These are phyloP conservation scores for Cordylochernes scorpioides DNA, from an alignment of 2,888 invertebrate species.

Conservation along the genomic window DNA sequence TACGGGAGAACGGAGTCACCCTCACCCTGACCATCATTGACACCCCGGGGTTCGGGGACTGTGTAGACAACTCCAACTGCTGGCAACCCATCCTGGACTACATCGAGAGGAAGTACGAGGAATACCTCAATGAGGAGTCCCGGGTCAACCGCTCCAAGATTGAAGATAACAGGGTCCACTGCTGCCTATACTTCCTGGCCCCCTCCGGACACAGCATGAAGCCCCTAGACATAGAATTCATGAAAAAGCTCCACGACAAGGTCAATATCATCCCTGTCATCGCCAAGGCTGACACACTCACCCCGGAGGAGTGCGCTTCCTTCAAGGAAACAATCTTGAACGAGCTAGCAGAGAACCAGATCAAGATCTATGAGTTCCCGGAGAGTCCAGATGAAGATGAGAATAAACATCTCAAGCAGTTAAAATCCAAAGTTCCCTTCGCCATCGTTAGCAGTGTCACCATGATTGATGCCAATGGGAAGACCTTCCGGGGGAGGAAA, in stretches of 20 bases:
- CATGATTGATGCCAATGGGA: constrained; percentile 39
- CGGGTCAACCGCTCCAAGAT: constrained; percentile 57
- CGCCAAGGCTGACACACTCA: constrained; percentile 95
- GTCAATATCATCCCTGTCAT: constrained; percentile 96
- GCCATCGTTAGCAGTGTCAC: constrained; percentile 94
- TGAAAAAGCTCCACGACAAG: constrained; percentile 92
- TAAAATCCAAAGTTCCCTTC: constrained; percentile 49
- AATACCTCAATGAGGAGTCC: constrained; percentile 88
- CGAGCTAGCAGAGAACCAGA: constrained; percentile 87
- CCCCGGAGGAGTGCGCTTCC: constrained; percentile 66
- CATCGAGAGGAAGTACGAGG: constrained; percentile 84
- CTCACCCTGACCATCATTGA: constrained; percentile 85
- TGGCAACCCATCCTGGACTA: constrained; percentile 95
- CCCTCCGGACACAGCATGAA: constrained; percentile 31
- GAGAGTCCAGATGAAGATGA: constrained; percentile 26
- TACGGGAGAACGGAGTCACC: constrained; percentile 94
- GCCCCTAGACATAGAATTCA: constrained; percentile 90
- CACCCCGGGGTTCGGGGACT: constrained; percentile 98
- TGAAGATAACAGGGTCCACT: constrained; percentile 74
- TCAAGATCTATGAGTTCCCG: constrained; percentile 96
- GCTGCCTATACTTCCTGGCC: constrained; percentile 79
- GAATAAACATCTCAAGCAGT: neutral
- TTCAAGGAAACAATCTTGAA: constrained; percentile 92
- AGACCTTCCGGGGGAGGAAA: constrained; percentile 49
- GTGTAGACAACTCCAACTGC: constrained; percentile 71